Base-by-base conservation (phyloP, 2,888 invertebrate species). In the Drosophila anomelani region DNA sequence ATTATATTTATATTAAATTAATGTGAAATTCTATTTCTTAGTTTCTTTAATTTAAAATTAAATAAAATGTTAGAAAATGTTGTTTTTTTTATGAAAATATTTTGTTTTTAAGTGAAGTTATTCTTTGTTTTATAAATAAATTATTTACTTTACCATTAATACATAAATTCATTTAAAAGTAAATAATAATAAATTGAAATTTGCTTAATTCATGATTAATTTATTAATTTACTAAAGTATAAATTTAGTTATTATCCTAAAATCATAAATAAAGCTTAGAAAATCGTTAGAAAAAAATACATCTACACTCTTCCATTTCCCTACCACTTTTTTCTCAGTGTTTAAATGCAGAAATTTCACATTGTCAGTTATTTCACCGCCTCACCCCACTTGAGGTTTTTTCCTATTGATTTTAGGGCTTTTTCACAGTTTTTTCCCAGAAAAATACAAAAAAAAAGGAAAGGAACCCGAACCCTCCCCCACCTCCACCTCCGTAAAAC, bases 381-480 rank as follows among this genome's bases (percentile, higher is more conserved):
- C 66, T 17, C 20, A 12, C 13, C 46, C 59, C 76, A 47, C 53
- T 66, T 63, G 43, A 53, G 59, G 80, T 80, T 82, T 80, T 75
- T 81, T 66, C 53, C 76, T 84, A 84, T 84, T 84, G 84, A 84
- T 84, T 84, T 84, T 87, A 84, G 80, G 84, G 85, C 84, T 84
- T 84, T 82, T 86, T 84, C 85, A 80, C 87, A 84, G 84, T 84
- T 86, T 81, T 82, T 80, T 73, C 41, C 36, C 41, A 6, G 8
- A 15, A 51, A 51, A 34, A 51, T 34, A 49, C 20, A 20, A 20
- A 17, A 34, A 32, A 13, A 51, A 9, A 5, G n/a, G 17, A 47
- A 47, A 47, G 8, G 29, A 29, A 47, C 29, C 17, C 29, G n/a
- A 58, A 34, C 57, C 47, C 63, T 39, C 51, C 44, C 29, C 17